phyloP scores from a whole-genome alignment of 2,888 invertebrate species.

The Pteria penguin region DNA sequence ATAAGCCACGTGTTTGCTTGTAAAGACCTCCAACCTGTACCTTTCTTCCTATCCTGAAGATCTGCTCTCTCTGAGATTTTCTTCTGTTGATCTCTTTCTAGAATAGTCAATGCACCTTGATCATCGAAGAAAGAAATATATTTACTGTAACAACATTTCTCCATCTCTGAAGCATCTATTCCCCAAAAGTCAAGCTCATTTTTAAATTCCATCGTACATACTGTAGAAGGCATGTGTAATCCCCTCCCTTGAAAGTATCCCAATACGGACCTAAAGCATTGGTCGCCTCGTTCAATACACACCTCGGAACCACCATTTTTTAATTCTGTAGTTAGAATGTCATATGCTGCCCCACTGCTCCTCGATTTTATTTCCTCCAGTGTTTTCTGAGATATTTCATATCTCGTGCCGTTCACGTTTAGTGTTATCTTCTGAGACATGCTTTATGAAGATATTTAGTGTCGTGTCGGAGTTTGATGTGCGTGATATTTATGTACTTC shows the following conservation, averaged over 20 bases:
- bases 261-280: constrained; percentile 30
- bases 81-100: constrained; percentile 44
- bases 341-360: neutral
- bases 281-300: constrained; percentile 38
- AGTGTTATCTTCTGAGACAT: neutral
- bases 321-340: neutral
- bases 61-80: constrained; percentile 27
- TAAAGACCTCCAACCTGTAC: constrained; percentile 43
- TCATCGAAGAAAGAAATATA: constrained; percentile 51
- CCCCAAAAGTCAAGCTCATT: constrained; percentile 58
- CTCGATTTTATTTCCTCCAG: neutral
- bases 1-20: constrained; percentile 54
- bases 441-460: no score
- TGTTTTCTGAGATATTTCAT: constrained; percentile 24
- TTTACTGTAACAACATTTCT: constrained; percentile 55
- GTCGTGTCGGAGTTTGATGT: no score
- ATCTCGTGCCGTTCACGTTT: constrained; percentile 38
- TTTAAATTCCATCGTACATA: constrained; percentile 34
- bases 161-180: constrained; percentile 35
- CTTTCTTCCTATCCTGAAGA: constrained; percentile 20
- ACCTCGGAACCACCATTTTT: neutral
- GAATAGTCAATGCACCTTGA: constrained; percentile 42
- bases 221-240: constrained; percentile 33
- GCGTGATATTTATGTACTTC: no score
- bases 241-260: constrained; percentile 37